A percentile compares a stretch with the other conserved stretches of the same genome.
Conservation (phyloP, 2,113 vertebrate species). For the Xenopus laevis region DNA sequence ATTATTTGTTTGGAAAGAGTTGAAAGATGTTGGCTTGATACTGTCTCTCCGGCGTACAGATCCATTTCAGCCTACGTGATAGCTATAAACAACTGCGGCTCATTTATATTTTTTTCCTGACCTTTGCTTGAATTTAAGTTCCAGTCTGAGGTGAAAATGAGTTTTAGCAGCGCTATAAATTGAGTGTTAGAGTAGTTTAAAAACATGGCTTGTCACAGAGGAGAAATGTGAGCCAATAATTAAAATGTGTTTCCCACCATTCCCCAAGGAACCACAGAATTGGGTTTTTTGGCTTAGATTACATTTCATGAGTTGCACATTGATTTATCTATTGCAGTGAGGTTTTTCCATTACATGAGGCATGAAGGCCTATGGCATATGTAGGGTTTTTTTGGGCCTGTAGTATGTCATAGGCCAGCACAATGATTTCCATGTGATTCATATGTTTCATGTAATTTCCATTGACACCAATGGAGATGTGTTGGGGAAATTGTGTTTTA, state of each 20-base stretch:
- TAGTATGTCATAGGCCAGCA: no score
- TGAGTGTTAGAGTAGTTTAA: slow-evolving; percentile 9
- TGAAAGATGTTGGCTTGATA: neutral
- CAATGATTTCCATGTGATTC: no score
- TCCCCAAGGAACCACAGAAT: neutral
- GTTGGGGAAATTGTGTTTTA: no score
- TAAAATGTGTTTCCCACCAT: neutral
- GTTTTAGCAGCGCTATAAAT: slow-evolving; percentile 23
- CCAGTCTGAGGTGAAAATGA: slow-evolving; percentile 1
- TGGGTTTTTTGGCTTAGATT: no score
- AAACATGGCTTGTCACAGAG: neutral
- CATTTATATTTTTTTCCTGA: slow-evolving; percentile 9
- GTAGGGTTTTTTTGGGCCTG: no score
- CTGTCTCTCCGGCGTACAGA: neutral
- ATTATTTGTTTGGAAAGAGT: slow-evolving; percentile 31
- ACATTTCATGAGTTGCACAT: neutral
- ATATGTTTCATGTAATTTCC: no score
- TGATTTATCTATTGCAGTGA: no score
- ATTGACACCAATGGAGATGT: no score
- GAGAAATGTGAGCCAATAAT: slow-evolving; percentile 1
- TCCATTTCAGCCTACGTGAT: slow-evolving; percentile 14
- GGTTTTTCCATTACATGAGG: no score
- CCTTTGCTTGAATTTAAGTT: slow-evolving; percentile 21
- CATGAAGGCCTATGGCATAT: no score
- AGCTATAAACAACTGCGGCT: slow-evolving; percentile 3